These are phyloP conservation scores for Pelvicachromis taeniatus DNA, from an alignment of 2,113 vertebrate species.

Conservation along the genomic window DNA sequence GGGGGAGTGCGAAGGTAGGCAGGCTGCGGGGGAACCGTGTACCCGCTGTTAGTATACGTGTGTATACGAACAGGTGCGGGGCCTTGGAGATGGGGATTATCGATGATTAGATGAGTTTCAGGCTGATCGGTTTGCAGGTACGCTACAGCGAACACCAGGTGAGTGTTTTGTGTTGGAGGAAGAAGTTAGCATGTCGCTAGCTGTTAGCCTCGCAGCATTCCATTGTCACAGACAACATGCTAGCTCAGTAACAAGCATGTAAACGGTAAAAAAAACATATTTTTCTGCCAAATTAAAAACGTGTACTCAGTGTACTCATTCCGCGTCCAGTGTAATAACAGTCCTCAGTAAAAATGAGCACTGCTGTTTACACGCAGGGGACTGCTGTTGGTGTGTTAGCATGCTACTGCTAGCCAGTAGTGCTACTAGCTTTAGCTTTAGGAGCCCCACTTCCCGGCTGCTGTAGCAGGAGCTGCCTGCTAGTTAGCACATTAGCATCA, in stretches of 20 bases:
- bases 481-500: slow-evolving; percentile 36
- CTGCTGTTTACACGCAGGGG: neutral
- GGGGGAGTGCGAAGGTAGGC: slow-evolving; percentile 53
- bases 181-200: slow-evolving; percentile 7
- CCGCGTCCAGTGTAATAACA: accelerated
- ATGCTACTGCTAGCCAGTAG: neutral
- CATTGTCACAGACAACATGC: slow-evolving; percentile 60
- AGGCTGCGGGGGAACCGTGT: neutral
- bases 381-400: neutral
- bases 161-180: slow-evolving; percentile 2
- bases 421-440: neutral
- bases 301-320: too few relatives aligned
- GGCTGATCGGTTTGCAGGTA: neutral
- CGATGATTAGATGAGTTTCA: accelerated
- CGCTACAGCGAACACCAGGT: neutral
- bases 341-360: accelerated
- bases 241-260: neutral
- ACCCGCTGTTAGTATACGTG: neutral
- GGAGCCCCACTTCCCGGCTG: neutral
- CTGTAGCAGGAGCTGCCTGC: neutral
- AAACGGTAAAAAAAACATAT: neutral
- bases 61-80: neutral
- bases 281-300: neutral
- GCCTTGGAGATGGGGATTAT: neutral
- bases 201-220: slow-evolving; percentile 51